phyloP scores from a whole-genome alignment of 2,797 vertebrate species.

The Cirrhinus molitorella region DNA sequence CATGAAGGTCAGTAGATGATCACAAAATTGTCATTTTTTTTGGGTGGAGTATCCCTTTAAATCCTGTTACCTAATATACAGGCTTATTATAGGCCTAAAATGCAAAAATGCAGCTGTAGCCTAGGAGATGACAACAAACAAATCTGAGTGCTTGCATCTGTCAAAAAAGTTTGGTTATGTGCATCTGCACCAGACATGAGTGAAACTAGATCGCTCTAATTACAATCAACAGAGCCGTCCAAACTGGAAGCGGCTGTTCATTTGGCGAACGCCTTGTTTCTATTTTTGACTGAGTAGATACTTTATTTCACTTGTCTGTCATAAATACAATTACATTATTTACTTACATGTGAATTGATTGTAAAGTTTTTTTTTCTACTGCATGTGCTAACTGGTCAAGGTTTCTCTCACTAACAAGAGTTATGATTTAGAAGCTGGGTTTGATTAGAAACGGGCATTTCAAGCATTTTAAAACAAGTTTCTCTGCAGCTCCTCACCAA shows the following conservation, averaged over 20 bases:
- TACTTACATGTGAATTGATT: background rate
- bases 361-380: no score
- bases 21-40: background rate
- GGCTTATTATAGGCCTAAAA: background rate
- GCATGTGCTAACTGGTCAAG: background rate
- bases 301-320: background rate
- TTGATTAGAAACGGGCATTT: background rate
- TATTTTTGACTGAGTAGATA: background rate
- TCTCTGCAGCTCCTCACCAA: no score
- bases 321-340: background rate
- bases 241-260: conserved; percentile 33
- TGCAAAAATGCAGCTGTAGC: conserved; percentile 9
- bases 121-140: conserved; percentile 2
- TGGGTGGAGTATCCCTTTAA: background rate
- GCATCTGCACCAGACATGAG: background rate
- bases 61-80: no score
- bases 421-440: background rate
- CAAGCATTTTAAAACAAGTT: no score
- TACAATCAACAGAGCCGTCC: conserved; percentile 16
- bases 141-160: conserved; percentile 4
- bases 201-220: conserved; percentile 18
- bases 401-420: background rate
- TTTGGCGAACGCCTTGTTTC: background rate
- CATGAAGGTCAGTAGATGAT: background rate
- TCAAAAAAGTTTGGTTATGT: conserved; percentile 4